Evolutionary conservation across 2,888 invertebrate species (phyloP).

Genomic region (Drosophila putrida): DNA sequence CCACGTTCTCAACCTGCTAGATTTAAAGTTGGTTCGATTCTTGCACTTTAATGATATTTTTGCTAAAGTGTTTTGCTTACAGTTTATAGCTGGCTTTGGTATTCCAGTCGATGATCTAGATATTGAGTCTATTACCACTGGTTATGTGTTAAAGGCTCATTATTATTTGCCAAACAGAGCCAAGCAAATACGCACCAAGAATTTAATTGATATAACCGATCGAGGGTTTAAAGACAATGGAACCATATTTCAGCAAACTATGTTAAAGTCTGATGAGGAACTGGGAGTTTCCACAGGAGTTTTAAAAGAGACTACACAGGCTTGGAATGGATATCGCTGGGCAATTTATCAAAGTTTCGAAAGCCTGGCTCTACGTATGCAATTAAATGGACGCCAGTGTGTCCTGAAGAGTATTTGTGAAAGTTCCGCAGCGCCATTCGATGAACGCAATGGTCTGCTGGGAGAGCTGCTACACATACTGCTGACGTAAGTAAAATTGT

Average conservation of each 20-base stretch:
- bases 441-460: constrained; percentile 89
- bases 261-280: constrained; percentile 44
- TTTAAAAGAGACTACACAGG: constrained; percentile 39
- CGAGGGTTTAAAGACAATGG: constrained; percentile 40
- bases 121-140: constrained; percentile 56
- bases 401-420: constrained; percentile 92
- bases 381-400: constrained; percentile 90
- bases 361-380: constrained; percentile 85
- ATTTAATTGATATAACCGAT: constrained; percentile 44
- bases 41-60: neutral
- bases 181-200: constrained; percentile 53
- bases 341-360: constrained; percentile 80
- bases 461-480: constrained; percentile 91
- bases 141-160: constrained; percentile 74
- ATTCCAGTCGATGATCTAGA: constrained; percentile 43
- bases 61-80: neutral
- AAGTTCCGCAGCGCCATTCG: constrained; percentile 89
- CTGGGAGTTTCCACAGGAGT: constrained; percentile 31
- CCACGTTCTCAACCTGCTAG: constrained; percentile 53
- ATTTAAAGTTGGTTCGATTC: constrained; percentile 48
- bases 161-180: constrained; percentile 62
- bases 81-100: constrained; percentile 61
- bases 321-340: constrained; percentile 79
- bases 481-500: constrained; percentile 88
- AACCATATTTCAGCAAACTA: constrained; percentile 55